Evolutionary conservation across 2,113 vertebrate genomes (phyloP).

Genomic region (Narcine bancroftii): DNA sequence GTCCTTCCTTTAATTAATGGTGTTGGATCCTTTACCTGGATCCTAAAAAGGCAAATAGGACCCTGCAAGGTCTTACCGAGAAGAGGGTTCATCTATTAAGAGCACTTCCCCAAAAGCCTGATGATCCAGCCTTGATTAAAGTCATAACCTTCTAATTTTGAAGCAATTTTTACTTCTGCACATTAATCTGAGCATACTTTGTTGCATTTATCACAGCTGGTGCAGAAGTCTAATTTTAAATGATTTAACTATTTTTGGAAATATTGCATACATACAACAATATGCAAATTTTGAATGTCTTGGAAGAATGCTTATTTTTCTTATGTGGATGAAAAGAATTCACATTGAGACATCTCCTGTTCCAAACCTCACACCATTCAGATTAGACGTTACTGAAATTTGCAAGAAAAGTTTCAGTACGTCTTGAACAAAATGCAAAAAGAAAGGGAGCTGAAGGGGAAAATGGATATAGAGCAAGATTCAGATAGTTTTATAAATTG

Average conservation of each 20-base stretch:
- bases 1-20: background rate
- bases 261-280: background rate
- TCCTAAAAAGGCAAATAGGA: background rate
- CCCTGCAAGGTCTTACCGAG: background rate
- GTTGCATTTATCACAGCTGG: background rate
- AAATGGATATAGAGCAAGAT: background rate
- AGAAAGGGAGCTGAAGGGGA: background rate
- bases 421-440: background rate
- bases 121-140: background rate
- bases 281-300: background rate
- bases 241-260: background rate
- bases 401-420: background rate
- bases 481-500: background rate
- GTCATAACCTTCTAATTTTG: background rate
- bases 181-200: background rate
- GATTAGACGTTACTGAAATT: background rate
- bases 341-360: background rate
- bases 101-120: background rate
- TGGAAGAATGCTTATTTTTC: background rate
- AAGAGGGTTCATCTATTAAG: background rate
- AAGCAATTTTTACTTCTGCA: background rate
- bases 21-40: background rate
- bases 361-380: background rate
- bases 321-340: background rate
- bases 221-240: no score